Conservation (phyloP, 2,888 invertebrate species). For the Eucriotettix oculatus region DNA sequence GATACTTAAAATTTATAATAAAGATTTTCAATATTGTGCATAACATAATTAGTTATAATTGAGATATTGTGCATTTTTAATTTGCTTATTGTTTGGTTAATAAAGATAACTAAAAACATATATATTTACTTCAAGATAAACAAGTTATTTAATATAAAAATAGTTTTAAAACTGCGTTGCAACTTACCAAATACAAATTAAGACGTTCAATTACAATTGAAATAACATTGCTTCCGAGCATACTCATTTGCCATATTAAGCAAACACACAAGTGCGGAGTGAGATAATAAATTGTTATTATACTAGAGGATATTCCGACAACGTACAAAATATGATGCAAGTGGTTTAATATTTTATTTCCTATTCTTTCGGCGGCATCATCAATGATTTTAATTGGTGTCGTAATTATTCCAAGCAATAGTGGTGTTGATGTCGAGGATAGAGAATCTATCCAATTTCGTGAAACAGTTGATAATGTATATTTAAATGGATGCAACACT, state of each 20-base stretch:
- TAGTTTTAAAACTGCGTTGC: conserved; percentile 13
- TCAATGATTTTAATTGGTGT: conserved; percentile 65
- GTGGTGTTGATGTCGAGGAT: conserved; percentile 47
- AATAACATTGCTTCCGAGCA: conserved; percentile 17
- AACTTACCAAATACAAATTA: conserved; percentile 23
- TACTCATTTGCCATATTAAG: conserved; percentile 34
- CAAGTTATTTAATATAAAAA: too few species aligned
- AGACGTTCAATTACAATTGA: conserved; percentile 23
- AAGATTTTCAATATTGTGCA: too few species aligned
- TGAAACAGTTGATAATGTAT: conserved; percentile 54
- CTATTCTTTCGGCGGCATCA: conserved; percentile 54
- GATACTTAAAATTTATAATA: too few species aligned
- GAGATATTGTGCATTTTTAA: too few species aligned
- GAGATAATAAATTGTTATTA: conserved; percentile 50
- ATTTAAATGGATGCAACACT: conserved; percentile 88
- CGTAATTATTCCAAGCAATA: conserved; percentile 39
- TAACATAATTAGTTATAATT: too few species aligned
- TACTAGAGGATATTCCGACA: conserved; percentile 27
- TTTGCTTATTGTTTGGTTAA: too few species aligned
- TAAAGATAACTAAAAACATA: too few species aligned
- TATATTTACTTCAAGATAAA: too few species aligned
- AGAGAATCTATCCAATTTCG: conserved; percentile 62
- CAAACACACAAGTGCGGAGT: conserved; percentile 47
- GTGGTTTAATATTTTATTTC: conserved; percentile 50
- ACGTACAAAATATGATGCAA: conserved; percentile 37